These are phyloP conservation scores for Grallaria varia DNA, from an alignment of 2,113 vertebrate species.

Conservation along the genomic window DNA sequence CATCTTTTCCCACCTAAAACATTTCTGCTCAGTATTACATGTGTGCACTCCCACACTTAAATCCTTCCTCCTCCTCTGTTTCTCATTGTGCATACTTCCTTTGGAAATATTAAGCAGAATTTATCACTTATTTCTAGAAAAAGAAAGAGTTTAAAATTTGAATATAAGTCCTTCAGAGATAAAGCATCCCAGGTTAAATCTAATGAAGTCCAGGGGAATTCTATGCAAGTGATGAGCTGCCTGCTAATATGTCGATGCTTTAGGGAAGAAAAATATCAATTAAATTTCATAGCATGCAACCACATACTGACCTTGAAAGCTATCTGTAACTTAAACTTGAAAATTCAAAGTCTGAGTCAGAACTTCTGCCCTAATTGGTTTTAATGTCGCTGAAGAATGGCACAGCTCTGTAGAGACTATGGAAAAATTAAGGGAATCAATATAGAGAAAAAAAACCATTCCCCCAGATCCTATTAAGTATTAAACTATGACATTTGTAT, in stretches of 20 bases:
- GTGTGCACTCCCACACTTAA: background rate
- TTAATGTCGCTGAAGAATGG: background rate
- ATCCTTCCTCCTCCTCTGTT: background rate
- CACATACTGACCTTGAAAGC: conserved; percentile 62
- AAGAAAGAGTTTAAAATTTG: background rate
- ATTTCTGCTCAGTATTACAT: background rate
- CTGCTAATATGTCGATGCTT: conserved; percentile 40
- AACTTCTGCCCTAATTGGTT: conserved; percentile 52
- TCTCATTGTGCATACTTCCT: background rate
- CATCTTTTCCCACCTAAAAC: background rate
- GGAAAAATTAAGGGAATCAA: background rate
- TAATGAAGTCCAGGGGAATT: conserved; percentile 63
- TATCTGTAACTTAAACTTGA: conserved; percentile 42
- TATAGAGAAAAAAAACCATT: background rate
- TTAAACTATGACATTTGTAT: background rate
- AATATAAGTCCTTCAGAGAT: conserved; percentile 49
- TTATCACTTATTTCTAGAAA: conserved; percentile 8
- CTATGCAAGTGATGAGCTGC: conserved; percentile 39
- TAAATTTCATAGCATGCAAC: conserved; percentile 64
- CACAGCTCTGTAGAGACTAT: background rate
- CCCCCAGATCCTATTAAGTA: conserved; percentile 3
- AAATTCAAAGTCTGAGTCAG: conserved; percentile 10
- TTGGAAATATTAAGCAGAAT: background rate
- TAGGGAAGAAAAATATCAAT: conserved; percentile 68
- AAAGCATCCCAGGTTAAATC: conserved; percentile 60